Conservation (phyloP, 2,888 invertebrate species). For the Pantelozetes paolii region DNA sequence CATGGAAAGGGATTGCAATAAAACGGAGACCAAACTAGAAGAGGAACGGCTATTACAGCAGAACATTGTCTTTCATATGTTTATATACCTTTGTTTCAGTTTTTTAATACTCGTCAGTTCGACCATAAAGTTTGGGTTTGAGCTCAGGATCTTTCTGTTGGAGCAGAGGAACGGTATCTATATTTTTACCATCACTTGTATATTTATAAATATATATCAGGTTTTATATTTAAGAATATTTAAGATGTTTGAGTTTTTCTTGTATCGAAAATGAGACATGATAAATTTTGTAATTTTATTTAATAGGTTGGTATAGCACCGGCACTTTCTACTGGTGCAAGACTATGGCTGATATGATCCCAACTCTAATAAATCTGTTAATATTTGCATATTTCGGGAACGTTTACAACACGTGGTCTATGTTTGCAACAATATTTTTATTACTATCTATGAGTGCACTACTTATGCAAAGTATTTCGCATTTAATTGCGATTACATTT, state of each 20-base stretch:
- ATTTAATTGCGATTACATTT: constrained; percentile 15
- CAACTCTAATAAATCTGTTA: neutral
- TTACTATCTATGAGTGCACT: neutral
- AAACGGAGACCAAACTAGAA: neutral
- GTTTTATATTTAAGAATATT: too few species aligned
- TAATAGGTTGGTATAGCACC: constrained; percentile 30
- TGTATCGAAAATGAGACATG: too few species aligned
- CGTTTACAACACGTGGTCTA: constrained; percentile 1
- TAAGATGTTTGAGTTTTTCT: too few species aligned
- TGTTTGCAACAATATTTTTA: neutral
- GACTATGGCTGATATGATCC: constrained; percentile 6
- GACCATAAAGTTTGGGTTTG: constrained; percentile 3
- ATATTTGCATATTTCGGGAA: neutral
- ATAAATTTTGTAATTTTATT: neutral
- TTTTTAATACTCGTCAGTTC: constrained; percentile 27
- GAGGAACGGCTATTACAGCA: constrained; percentile 18
- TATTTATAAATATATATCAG: too few species aligned
- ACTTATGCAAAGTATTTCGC: neutral
- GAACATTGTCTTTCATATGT: neutral
- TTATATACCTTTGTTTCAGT: neutral
- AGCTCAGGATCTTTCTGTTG: neutral
- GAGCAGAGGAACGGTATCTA: constrained; percentile 38
- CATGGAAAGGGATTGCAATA: constrained; percentile 11
- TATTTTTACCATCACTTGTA: neutral
- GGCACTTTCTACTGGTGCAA: constrained; percentile 17